A percentile compares a stretch with the other conserved stretches of the same genome.
Evolutionary conservation across 2,113 vertebrate species (phyloP).

Genomic region (Pantherophis guttatus): DNA sequence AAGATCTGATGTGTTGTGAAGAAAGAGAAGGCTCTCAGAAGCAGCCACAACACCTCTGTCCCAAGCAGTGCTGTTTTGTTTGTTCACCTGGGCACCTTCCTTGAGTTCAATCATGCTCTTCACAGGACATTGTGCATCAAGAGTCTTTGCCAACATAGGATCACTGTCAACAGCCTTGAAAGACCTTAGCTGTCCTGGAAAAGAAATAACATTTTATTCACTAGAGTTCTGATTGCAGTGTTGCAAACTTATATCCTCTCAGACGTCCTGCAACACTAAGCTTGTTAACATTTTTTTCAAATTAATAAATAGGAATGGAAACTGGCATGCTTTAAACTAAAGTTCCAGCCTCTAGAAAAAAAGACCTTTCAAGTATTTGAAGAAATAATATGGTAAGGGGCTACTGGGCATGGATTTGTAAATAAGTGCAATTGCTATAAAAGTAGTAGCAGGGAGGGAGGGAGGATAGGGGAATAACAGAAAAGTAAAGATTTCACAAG

Average conservation of each 20-base stretch:
- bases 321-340: neutral
- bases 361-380: neutral
- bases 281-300: neutral
- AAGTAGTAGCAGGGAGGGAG: neutral
- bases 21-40: neutral
- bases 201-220: neutral
- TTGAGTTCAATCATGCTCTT: slow-evolving; percentile 83
- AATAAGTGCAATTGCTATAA: neutral
- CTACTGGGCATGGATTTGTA: neutral
- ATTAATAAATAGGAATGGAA: neutral
- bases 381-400: neutral
- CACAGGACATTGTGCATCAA: slow-evolving; percentile 88
- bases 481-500: neutral
- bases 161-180: slow-evolving; percentile 92
- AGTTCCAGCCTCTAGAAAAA: neutral
- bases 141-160: slow-evolving; percentile 73
- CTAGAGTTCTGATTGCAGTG: neutral
- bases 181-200: slow-evolving; percentile 71
- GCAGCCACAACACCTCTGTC: neutral
- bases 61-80: neutral
- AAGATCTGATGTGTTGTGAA: neutral
- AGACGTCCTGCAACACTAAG: neutral
- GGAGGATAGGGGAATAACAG: neutral
- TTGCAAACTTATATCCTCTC: neutral
- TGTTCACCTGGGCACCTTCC: slow-evolving; percentile 86